Conservation (phyloP, 2,888 invertebrate species). For the Hypercompe scribonia region DNA sequence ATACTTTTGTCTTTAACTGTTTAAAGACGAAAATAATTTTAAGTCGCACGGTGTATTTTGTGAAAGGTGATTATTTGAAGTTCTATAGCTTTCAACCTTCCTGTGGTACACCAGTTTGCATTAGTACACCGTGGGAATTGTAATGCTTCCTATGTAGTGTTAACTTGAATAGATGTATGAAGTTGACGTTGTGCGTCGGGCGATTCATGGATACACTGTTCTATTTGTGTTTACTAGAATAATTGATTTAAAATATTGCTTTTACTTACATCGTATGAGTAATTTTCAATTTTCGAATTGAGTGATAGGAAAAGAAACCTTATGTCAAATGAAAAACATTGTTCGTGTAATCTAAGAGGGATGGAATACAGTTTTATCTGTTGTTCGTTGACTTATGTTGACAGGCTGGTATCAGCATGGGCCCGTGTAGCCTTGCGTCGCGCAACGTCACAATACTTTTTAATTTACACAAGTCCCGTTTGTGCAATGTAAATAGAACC, state of each 20-base stretch:
- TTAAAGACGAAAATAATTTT: conserved; percentile 31
- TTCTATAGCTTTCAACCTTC: conserved; percentile 5
- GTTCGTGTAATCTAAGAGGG: conserved; percentile 1
- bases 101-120: background rate
- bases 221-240: background rate
- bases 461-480: conserved; percentile 57
- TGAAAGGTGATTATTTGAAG: conserved; percentile 19
- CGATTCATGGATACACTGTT: background rate
- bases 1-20: conserved; percentile 23
- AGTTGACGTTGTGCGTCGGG: conserved; percentile 38
- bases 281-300: background rate
- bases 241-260: background rate
- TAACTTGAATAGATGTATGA: conserved; percentile 49
- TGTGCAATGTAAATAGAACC: conserved; percentile 73
- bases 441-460: conserved; percentile 42
- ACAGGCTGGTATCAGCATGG: conserved; percentile 7
- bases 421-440: conserved; percentile 21
- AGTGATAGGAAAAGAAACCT: background rate
- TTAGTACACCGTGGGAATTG: conserved; percentile 49
- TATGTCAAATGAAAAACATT: background rate
- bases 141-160: conserved; percentile 73
- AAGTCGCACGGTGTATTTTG: conserved; percentile 30
- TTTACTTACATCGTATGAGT: background rate
- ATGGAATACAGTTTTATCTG: conserved; percentile 8
- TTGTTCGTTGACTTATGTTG: conserved; percentile 8